Base-by-base conservation (phyloP, 2,797 vertebrate genomes). In the Bradypus variegatus region DNA sequence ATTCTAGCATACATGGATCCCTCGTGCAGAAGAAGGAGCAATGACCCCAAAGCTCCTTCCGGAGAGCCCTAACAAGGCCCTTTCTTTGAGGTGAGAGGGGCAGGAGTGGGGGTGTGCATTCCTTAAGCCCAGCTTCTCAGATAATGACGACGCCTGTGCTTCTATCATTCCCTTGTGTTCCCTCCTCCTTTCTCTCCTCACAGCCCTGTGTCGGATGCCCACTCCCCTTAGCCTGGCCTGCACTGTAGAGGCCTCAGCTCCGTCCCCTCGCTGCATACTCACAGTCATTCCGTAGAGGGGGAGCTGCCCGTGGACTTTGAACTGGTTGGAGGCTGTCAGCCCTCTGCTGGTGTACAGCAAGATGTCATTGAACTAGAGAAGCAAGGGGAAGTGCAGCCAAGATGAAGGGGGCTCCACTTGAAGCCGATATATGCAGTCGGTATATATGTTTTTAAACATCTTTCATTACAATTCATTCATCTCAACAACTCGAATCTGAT, bases 281-380 rank as follows among this genome's bases (percentile, higher is more conserved):
- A 99, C 99, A 88, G 98, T 99, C 99, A 99, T 98, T 97, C 98
- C 98, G 3, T 98, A 98, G 33, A 99, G 98, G 0, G 97, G 98
- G 92, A 99, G 98, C 95, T 99, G 99, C 27, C 98, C 99, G 0
- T 99, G 99, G 88, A 99, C 98, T 97, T 99, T 99, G 96, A 99
- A 99, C 96, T 99, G 99, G 97, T 99, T 99, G 14, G 98, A 98
- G 23, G 98, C 96, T 0, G 98, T 99, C 97, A 99, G 98, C 87
- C 99, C 99, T 96, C 99, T 98, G 96, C 99, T 99, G 2, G 99
- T 99, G 97, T 99, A 99, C 96, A 99, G 90, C 94, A 99, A 96
- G 69, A 98, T 97, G 29, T 99, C 99, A 5, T 98, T 99, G 97
- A 99, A 99, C 99, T 99, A 89, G 88, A 31, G 94, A 93, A 69